Evolutionary conservation across 1,140 invertebrate species (phyloP), one percentile per base, ranked within the genome.

Genomic region (Orius insidiosus): DNA sequence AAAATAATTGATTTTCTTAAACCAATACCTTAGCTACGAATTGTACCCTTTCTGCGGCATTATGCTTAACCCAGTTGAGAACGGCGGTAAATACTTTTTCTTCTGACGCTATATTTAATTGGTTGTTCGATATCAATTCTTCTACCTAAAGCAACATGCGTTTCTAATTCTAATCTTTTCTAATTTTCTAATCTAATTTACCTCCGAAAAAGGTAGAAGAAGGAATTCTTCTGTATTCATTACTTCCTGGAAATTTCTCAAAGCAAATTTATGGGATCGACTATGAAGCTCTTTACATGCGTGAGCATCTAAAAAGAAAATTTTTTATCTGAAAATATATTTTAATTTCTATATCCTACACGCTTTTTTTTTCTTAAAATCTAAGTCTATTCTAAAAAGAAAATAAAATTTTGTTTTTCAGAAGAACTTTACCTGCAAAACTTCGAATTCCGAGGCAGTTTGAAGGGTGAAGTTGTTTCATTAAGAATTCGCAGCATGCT

Each of bases 401-500:
- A n/a, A 36, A 15, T 36, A 36, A 11, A n/a, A 15, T 15, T 36
- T 36, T 36, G 3, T 36, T 36, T 36, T 10, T 36, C 35, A n/a
- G 9, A 7, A 6, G 32, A 33, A 33, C 32, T 53, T 61, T 52
- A 70, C 69, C 71, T 44, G 73, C 74, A 60, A 84, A 84, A 54
- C 74, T 77, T 45, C 75, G 63, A 35, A 84, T 84, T 14, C 81
- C 81, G 13, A 85, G 61, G 55, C 79, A 83, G 56, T 85, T 85
- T 1, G 78, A 90, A 1, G 88, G 88, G 66, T 94, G 85, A 33
- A 96, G 68, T 60, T 93, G 88, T 57, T 87, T 84, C 56, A 80
- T 78, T 18, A 96, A 68, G 61, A 90, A 95, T 55, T 76, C 74
- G 58, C 86, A 77, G 55, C 80, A 85, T 0, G 80, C 80, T 52